Evolutionary conservation across 1,140 invertebrate species (phyloP).

Genomic region (Rhopalosiphum padi): DNA sequence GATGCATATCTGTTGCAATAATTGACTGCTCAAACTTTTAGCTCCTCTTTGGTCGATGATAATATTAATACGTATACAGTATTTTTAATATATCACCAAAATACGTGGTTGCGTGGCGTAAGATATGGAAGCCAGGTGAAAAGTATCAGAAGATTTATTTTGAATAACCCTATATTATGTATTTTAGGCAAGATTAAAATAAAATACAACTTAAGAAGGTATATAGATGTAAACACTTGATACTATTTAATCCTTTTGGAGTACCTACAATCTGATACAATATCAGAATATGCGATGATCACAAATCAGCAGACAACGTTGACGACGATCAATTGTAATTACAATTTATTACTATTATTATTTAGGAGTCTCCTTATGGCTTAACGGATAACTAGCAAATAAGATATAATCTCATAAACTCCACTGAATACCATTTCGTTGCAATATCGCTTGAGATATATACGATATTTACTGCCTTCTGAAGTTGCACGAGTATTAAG

Average conservation of each 20-base stretch:
- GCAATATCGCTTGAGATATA: background rate
- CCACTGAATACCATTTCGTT: background rate
- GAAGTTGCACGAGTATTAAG: background rate
- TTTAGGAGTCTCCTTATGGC: background rate
- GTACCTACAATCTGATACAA: background rate
- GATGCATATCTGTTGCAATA: too few relatives aligned
- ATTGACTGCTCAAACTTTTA: too few relatives aligned
- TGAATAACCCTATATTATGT: background rate
- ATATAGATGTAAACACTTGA: background rate
- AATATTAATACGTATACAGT: too few relatives aligned
- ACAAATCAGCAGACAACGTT: background rate
- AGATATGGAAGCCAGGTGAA: too few relatives aligned
- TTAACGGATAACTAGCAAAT: background rate
- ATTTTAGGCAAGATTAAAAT: background rate
- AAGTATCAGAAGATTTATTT: too few relatives aligned
- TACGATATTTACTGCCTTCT: background rate
- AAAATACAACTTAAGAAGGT: background rate
- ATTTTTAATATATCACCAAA: too few relatives aligned
- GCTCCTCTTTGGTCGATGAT: too few relatives aligned
- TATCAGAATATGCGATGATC: background rate
- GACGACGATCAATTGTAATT: background rate
- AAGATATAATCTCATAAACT: constrained; percentile 14
- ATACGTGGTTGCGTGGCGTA: too few relatives aligned
- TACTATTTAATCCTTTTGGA: background rate
- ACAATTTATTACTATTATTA: background rate